Evolutionary conservation across 2,888 invertebrate genomes (phyloP).

Genomic region (Melanophora roralis): DNA sequence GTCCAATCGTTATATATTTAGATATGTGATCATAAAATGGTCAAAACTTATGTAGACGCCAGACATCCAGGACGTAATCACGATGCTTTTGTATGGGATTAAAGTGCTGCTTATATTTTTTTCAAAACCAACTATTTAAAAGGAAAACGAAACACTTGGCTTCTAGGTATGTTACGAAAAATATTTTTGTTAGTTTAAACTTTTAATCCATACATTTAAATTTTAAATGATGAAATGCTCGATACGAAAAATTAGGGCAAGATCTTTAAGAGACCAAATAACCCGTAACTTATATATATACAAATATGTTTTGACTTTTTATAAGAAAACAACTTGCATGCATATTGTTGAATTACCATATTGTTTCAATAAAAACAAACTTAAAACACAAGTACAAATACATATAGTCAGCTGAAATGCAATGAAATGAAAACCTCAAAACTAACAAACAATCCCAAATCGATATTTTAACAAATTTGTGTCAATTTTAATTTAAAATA

Average conservation of each 20-base stretch:
- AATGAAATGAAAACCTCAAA: too few relatives aligned
- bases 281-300: too few relatives aligned
- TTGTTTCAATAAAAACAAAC: too few relatives aligned
- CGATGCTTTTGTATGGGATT: neutral
- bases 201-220: neutral
- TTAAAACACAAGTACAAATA: too few relatives aligned
- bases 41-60: neutral
- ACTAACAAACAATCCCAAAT: too few relatives aligned
- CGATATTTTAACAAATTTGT: too few relatives aligned
- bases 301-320: too few relatives aligned
- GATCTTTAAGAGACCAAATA: neutral
- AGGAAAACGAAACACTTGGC: neutral
- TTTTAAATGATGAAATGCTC: neutral
- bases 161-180: neutral
- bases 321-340: too few relatives aligned
- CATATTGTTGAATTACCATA: too few relatives aligned
- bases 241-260: neutral
- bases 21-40: neutral
- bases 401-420: too few relatives aligned
- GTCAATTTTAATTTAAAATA: too few relatives aligned
- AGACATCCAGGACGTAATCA: neutral
- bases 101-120: neutral
- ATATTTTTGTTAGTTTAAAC: neutral
- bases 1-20: neutral
- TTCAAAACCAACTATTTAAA: neutral